Percentiles rank a stretch among this genome's conserved stretches.
Evolutionary conservation across 2,113 vertebrate genomes (phyloP).

Genomic region (Psilopogon haemacephalus): DNA sequence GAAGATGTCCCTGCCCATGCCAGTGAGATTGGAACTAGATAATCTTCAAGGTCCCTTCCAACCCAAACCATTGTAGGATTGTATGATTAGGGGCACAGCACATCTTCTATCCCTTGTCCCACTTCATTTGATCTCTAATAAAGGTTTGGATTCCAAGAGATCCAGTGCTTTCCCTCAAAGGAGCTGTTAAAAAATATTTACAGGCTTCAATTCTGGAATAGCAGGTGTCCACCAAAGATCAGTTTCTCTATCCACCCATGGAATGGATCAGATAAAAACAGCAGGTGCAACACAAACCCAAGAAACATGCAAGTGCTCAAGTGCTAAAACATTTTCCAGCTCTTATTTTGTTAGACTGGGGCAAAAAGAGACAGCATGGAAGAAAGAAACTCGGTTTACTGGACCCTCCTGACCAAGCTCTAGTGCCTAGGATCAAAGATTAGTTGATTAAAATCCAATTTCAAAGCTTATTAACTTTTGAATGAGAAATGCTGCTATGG

Average conservation of each 20-base stretch:
- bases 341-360: neutral
- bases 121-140: neutral
- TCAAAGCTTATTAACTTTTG: conserved; percentile 73
- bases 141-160: neutral
- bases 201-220: neutral
- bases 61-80: too few relatives aligned
- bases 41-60: too few relatives aligned
- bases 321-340: neutral
- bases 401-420: conserved; percentile 32
- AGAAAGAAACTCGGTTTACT: conserved; percentile 58
- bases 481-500: conserved; percentile 65
- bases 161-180: neutral
- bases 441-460: conserved; percentile 73
- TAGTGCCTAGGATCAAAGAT: conserved; percentile 53
- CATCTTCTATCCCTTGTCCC: neutral
- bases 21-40: too few relatives aligned
- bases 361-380: neutral
- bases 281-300: neutral
- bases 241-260: neutral
- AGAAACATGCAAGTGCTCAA: neutral
- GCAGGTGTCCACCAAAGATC: neutral
- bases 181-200: neutral
- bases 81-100: neutral
- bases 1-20: too few relatives aligned
- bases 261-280: neutral